Evolutionary conservation across 1,140 invertebrate species (phyloP).

Genomic region (Amyelois transitella): DNA sequence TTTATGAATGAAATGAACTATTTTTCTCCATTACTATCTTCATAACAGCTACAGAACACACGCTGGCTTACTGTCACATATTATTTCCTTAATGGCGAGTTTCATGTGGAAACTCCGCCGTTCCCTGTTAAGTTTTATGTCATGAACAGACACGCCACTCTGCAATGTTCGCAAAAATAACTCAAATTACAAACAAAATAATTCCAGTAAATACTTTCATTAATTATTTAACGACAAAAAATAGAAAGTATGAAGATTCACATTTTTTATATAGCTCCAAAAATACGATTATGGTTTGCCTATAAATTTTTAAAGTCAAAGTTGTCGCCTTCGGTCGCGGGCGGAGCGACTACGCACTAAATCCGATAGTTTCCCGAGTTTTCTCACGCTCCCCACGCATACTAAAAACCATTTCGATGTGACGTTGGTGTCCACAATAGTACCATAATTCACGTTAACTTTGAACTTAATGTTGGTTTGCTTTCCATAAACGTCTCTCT

Average conservation of each 20-base stretch:
- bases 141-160: not conserved
- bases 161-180: not conserved
- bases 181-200: not conserved
- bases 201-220: not conserved
- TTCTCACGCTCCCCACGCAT: constrained; percentile 4
- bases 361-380: not conserved
- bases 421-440: not conserved
- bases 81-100: not conserved
- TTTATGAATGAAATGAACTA: not conserved
- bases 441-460: not conserved
- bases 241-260: not conserved
- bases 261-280: not conserved
- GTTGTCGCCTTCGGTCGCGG: not conserved
- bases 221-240: not conserved
- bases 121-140: not conserved
- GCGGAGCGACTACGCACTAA: constrained; percentile 3
- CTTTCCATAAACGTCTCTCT: not conserved
- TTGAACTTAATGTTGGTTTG: not conserved
- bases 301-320: constrained; percentile 2
- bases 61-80: not conserved
- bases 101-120: not conserved
- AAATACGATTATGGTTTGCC: not conserved
- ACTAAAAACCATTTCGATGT: constrained; percentile 4
- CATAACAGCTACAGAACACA: not conserved
- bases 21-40: not conserved